Conservation (phyloP, 2,113 vertebrate species). For the Solenodon paradoxus region DNA sequence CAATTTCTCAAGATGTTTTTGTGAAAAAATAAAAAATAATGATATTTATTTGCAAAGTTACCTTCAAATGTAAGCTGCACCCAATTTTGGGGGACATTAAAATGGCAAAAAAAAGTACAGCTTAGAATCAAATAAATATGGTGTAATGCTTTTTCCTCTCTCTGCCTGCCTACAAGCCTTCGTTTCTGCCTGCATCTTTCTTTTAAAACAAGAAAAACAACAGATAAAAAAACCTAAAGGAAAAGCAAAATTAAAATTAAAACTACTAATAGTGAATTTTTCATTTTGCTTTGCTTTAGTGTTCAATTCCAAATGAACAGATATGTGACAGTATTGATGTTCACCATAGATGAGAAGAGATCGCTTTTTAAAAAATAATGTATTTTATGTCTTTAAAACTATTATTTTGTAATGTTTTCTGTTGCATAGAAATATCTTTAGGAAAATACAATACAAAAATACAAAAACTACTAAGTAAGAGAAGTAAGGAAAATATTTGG, state of each 20-base stretch:
- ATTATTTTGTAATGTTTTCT: slow-evolving; percentile 3
- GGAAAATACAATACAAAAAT: slow-evolving; percentile 34
- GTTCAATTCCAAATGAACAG: background rate
- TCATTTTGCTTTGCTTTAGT: background rate
- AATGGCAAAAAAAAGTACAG: too few species aligned
- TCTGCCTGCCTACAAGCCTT: too few species aligned
- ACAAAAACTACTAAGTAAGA: background rate
- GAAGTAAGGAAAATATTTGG: slow-evolving; percentile 16
- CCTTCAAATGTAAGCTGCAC: too few species aligned
- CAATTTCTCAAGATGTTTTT: too few species aligned
- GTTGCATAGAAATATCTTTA: background rate
- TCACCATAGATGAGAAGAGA: background rate
- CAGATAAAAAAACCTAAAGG: background rate
- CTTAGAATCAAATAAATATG: too few species aligned
- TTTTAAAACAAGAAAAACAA: too few species aligned
- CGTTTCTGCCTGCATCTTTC: too few species aligned
- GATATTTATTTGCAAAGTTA: too few species aligned
- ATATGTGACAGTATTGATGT: background rate
- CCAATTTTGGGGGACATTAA: too few species aligned
- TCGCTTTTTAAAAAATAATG: background rate
- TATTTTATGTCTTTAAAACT: background rate
- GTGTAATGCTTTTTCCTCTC: too few species aligned
- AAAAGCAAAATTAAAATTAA: too few species aligned
- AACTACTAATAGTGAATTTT: background rate
- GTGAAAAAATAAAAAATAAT: too few species aligned